Evolutionary conservation across 2,113 vertebrate genomes (phyloP).

Genomic region (Pteruthius melanotis): DNA sequence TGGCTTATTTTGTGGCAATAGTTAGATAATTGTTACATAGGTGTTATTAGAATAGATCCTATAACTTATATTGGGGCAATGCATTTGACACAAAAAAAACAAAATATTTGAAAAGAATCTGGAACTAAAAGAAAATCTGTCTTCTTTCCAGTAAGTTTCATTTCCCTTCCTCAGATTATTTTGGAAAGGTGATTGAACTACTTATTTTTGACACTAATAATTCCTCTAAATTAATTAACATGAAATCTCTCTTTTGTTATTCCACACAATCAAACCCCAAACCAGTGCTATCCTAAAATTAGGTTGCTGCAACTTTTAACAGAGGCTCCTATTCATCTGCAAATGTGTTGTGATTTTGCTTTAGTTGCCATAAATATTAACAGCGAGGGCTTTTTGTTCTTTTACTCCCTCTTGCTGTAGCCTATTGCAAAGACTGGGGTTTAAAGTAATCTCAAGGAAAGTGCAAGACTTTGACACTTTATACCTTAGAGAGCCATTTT

Average conservation of each 20-base stretch:
- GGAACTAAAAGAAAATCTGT: background rate
- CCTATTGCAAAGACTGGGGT: slow-evolving; percentile 40
- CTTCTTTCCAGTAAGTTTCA: background rate
- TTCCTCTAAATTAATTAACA: slow-evolving; percentile 29
- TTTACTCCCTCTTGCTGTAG: slow-evolving; percentile 57
- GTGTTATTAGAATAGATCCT: background rate
- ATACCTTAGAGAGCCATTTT: background rate
- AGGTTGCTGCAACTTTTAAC: slow-evolving; percentile 32
- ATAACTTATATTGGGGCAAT: background rate
- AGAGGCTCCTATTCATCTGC: slow-evolving; percentile 37
- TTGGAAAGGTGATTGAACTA: background rate
- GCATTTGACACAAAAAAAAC: background rate
- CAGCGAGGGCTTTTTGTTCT: slow-evolving; percentile 48
- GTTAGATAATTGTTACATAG: background rate
- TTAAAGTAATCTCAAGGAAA: background rate
- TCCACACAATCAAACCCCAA: background rate
- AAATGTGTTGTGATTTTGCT: slow-evolving; percentile 30
- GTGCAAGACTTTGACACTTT: background rate
- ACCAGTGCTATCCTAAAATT: slow-evolving; percentile 30
- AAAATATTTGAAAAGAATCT: background rate
- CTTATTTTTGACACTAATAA: slow-evolving; percentile 27
- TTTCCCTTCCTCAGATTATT: background rate
- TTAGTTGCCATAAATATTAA: slow-evolving; percentile 58
- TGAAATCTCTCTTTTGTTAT: slow-evolving; percentile 26
- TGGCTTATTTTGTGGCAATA: background rate